These are phyloP conservation scores for Brachymystax lenok DNA, from an alignment of 2,797 vertebrate species.

Conservation along the genomic window DNA sequence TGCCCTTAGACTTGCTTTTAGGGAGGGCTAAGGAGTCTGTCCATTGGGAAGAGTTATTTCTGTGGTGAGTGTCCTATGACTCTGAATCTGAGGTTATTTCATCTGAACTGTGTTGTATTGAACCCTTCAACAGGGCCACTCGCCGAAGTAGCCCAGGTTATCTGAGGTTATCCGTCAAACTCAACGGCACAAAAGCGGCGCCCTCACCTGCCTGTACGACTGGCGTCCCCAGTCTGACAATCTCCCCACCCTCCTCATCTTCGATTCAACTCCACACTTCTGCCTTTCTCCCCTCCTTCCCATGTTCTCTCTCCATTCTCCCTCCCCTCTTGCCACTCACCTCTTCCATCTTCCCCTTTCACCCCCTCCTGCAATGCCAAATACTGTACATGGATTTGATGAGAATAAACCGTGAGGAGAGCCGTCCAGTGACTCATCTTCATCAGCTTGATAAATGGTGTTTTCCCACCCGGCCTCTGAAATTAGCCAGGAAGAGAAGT, in stretches of 20 bases:
- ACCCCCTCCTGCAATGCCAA: conserved; percentile 53
- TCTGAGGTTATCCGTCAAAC: conserved; percentile 36
- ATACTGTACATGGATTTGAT: conserved; percentile 71
- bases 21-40: conserved; percentile 17
- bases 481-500: conserved; percentile 66
- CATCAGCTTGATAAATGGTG: conserved; percentile 80
- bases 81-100: conserved; percentile 48
- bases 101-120: conserved; percentile 49
- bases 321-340: not conserved
- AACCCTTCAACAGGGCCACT: conserved; percentile 31
- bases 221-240: not conserved
- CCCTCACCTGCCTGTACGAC: conserved; percentile 40
- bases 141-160: conserved; percentile 36
- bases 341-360: not conserved
- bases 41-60: conserved; percentile 39
- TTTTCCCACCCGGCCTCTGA: conserved; percentile 67
- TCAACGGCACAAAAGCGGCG: conserved; percentile 43
- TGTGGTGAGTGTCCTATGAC: conserved; percentile 19
- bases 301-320: too few relatives aligned
- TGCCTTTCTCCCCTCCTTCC: too few relatives aligned
- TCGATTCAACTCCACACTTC: too few relatives aligned
- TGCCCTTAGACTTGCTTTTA: conserved; percentile 30
- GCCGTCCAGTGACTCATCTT: conserved; percentile 74
- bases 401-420: conserved; percentile 73
- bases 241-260: not conserved